These are phyloP conservation scores for Triplophysa tibetana DNA, from an alignment of 2,113 vertebrate species.

Conservation along the genomic window DNA sequence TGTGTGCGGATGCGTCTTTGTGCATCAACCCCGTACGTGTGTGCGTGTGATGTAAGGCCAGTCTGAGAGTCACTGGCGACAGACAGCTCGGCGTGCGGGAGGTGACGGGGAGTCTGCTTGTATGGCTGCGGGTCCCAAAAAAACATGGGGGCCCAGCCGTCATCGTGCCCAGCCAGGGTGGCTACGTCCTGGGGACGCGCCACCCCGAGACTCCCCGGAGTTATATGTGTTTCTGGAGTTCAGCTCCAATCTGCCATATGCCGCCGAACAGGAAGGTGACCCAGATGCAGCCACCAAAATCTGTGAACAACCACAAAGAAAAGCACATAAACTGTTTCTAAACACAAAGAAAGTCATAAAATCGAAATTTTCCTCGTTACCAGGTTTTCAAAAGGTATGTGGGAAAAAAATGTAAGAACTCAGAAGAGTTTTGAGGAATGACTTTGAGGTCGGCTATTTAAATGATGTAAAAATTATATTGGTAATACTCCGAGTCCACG, in stretches of 20 bases:
- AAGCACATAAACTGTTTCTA: slow-evolving; percentile 31
- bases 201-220: slow-evolving; percentile 27
- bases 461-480: too few relatives aligned
- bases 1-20: slow-evolving; percentile 24
- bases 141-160: slow-evolving; percentile 69
- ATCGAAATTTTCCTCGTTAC: background rate
- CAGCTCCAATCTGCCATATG: slow-evolving; percentile 68
- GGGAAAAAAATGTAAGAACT: background rate
- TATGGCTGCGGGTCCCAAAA: slow-evolving; percentile 52
- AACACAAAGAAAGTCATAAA: slow-evolving; percentile 15
- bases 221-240: slow-evolving; percentile 38
- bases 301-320: slow-evolving; percentile 4
- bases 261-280: slow-evolving; percentile 51
- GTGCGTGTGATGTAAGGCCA: slow-evolving; percentile 28
- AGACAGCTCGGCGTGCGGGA: slow-evolving; percentile 51
- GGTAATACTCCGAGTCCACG: too few relatives aligned
- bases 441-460: too few relatives aligned
- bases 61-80: slow-evolving; percentile 40
- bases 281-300: slow-evolving; percentile 2
- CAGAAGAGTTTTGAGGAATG: background rate
- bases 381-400: background rate
- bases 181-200: slow-evolving; percentile 62
- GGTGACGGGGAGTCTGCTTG: slow-evolving; percentile 71
- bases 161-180: slow-evolving; percentile 60
- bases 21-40: slow-evolving; percentile 14